Conservation (phyloP, 2,888 invertebrate genomes). For the Catocala sponsa region DNA sequence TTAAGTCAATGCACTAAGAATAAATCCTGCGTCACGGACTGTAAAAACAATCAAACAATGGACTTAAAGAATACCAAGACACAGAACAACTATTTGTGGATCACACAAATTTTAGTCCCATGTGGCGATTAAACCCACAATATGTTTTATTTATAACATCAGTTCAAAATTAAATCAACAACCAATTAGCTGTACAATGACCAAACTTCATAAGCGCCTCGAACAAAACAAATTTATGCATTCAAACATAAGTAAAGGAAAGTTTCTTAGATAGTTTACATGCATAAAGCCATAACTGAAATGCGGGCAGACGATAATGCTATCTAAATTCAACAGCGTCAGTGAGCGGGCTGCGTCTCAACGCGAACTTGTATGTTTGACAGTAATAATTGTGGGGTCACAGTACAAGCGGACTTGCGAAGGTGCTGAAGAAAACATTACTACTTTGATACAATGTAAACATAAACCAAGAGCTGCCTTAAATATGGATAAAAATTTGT, state of each 20-base stretch:
- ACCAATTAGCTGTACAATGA: slow-evolving; percentile 11
- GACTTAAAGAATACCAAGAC: too few species aligned
- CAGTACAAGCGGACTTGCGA: slow-evolving; percentile 24
- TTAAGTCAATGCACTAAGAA: too few species aligned
- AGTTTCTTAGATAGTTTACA: slow-evolving; percentile 54
- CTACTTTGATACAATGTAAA: not conserved
- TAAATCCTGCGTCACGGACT: too few species aligned
- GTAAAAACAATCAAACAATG: too few species aligned
- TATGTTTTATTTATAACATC: too few species aligned
- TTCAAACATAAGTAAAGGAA: slow-evolving; percentile 34
- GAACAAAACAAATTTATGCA: slow-evolving; percentile 41
- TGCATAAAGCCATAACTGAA: slow-evolving; percentile 61
- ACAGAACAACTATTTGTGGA: too few species aligned
- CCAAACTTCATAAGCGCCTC: slow-evolving; percentile 7
- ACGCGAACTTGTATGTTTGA: slow-evolving; percentile 75
- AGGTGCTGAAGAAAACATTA: not conserved
- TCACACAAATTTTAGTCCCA: too few species aligned
- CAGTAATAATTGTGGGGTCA: slow-evolving; percentile 65
- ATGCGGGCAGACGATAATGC: slow-evolving; percentile 63
- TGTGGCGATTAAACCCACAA: too few species aligned
- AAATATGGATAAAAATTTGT: too few species aligned
- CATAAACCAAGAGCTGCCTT: too few species aligned
- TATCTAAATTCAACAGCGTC: slow-evolving; percentile 71
- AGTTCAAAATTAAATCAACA: not conserved
- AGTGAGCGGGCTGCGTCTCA: slow-evolving; percentile 55